Conservation (phyloP, 2,797 vertebrate genomes). For the Danio tinwini region DNA sequence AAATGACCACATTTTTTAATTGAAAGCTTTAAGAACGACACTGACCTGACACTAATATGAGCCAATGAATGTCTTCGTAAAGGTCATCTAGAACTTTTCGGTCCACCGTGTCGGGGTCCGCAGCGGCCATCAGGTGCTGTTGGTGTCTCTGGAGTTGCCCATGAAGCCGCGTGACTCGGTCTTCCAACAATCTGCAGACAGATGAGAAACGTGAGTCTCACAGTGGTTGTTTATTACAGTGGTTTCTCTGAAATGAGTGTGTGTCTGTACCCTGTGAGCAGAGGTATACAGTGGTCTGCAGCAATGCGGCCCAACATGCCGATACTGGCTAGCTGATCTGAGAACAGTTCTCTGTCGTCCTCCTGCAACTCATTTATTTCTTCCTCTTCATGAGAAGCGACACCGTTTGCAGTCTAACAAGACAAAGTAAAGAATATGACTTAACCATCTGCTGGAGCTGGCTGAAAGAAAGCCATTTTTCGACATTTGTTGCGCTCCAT, state of each 20-base stretch:
- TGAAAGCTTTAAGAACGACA: slow-evolving; percentile 38
- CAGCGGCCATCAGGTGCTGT: slow-evolving; percentile 91
- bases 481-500: slow-evolving; percentile 24
- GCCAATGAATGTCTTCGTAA: slow-evolving; percentile 99
- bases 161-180: slow-evolving; percentile 93
- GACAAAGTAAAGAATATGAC: neutral
- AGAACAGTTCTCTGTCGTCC: slow-evolving; percentile 97
- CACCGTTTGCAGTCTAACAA: slow-evolving; percentile 91
- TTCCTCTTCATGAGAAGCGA: slow-evolving; percentile 93
- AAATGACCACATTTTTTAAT: neutral
- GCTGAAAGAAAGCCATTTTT: slow-evolving; percentile 3
- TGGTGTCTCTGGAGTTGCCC: slow-evolving; percentile 96
- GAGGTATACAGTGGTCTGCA: slow-evolving; percentile 95
- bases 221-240: neutral
- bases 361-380: slow-evolving; percentile 99
- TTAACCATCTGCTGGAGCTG: neutral
- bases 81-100: slow-evolving; percentile 94
- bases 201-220: neutral
- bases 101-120: slow-evolving; percentile 84
- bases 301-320: slow-evolving; percentile 97
- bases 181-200: slow-evolving; percentile 89
- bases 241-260: neutral
- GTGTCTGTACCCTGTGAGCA: slow-evolving; percentile 85
- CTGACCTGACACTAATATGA: slow-evolving; percentile 98
- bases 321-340: slow-evolving; percentile 95